Conservation (phyloP, 2,888 invertebrate species). For the Ectobius pallidus region DNA sequence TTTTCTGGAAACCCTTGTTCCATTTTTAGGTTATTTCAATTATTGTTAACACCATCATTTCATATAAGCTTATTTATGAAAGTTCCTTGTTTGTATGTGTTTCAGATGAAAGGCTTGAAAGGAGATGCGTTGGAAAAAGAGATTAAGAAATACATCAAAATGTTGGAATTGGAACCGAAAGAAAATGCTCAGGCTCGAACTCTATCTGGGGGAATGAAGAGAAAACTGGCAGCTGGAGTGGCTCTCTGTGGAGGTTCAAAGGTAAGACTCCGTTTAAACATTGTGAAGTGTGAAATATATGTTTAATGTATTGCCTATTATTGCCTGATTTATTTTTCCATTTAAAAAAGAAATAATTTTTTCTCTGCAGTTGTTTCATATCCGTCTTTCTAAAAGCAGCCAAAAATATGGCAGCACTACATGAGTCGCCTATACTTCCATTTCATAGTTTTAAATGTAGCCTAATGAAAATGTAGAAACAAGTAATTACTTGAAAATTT, state of each 20-base stretch:
- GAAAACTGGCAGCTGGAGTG: constrained; percentile 76
- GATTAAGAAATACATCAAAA: constrained; percentile 66
- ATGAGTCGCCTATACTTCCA: no score
- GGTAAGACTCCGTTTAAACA: constrained; percentile 55
- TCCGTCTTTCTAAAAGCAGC: no score
- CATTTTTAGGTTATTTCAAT: neutral
- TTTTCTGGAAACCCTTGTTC: no score
- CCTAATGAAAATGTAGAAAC: no score
- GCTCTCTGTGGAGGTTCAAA: constrained; percentile 77
- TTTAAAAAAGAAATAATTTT: no score
- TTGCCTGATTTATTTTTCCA: no score
- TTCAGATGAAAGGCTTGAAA: constrained; percentile 56
- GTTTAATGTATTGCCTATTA: no score
- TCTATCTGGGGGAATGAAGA: constrained; percentile 79
- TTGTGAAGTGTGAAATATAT: no score
- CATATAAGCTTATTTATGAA: neutral
- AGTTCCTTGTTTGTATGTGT: neutral
- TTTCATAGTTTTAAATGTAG: no score
- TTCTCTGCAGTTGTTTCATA: no score
- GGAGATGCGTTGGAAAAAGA: constrained; percentile 63
- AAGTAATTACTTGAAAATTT: no score
- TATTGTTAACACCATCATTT: neutral
- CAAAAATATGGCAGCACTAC: no score
- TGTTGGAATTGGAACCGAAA: constrained; percentile 72
- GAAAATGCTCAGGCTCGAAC: constrained; percentile 61